Conservation (phyloP, 2,888 invertebrate species). For the Lagria hirta region DNA sequence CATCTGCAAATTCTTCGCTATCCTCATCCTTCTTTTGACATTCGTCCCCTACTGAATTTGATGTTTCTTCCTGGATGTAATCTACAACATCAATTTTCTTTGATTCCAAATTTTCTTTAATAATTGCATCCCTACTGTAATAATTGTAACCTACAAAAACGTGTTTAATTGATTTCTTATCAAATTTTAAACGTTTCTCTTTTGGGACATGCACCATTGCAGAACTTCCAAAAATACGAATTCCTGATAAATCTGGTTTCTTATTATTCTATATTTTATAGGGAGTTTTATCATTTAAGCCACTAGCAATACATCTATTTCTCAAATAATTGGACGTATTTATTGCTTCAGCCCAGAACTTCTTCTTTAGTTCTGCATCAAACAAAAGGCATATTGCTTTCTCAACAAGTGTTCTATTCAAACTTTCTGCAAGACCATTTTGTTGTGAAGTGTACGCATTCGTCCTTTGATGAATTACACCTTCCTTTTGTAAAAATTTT, state of each 20-base stretch:
- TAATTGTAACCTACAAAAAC: slow-evolving; percentile 42
- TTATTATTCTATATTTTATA: slow-evolving; percentile 27
- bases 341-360: slow-evolving; percentile 32
- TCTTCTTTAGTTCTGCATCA: slow-evolving; percentile 24
- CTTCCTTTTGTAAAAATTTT: slow-evolving; percentile 4
- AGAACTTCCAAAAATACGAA: slow-evolving; percentile 45
- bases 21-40: neutral
- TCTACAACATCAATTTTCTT: neutral
- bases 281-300: slow-evolving; percentile 7
- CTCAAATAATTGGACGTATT: slow-evolving; percentile 28
- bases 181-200: slow-evolving; percentile 39
- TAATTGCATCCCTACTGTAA: slow-evolving; percentile 10
- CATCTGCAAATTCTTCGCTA: neutral
- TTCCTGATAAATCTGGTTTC: slow-evolving; percentile 42
- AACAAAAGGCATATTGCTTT: slow-evolving; percentile 31
- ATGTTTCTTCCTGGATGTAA: neutral
- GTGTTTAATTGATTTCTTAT: slow-evolving; percentile 38
- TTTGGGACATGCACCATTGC: slow-evolving; percentile 42
- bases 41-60: neutral
- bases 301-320: slow-evolving; percentile 17
- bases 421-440: slow-evolving; percentile 36
- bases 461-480: neutral
- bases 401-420: slow-evolving; percentile 35
- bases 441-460: slow-evolving; percentile 34
- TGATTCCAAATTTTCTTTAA: slow-evolving; percentile 1